Percentiles rank a stretch among this genome's conserved stretches.
Evolutionary conservation across 2,888 invertebrate species (phyloP).

Genomic region (Gasteruption jaculator): DNA sequence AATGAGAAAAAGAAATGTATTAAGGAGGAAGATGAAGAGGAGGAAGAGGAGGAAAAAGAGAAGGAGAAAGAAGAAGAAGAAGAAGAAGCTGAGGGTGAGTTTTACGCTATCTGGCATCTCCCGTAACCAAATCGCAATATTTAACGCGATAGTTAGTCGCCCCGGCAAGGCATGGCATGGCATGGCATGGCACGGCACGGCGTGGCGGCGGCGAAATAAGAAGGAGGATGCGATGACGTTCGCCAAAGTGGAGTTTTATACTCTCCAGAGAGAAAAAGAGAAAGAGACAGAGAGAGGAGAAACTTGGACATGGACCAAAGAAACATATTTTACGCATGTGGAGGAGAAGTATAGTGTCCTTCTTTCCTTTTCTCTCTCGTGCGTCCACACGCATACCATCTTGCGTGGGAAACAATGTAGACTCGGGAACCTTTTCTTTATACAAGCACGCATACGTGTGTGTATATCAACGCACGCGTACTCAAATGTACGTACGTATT

Average conservation of each 20-base stretch:
- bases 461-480: not conserved
- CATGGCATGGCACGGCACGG: no score
- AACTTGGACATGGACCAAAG: slow-evolving; percentile 33
- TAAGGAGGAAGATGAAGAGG: slow-evolving; percentile 14
- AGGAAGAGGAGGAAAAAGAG: slow-evolving; percentile 17
- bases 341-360: slow-evolving; percentile 24
- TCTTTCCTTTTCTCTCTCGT: slow-evolving; percentile 39
- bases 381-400: no score
- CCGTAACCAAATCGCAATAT: slow-evolving; percentile 43
- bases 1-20: slow-evolving; percentile 15
- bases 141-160: slow-evolving; percentile 40
- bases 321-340: slow-evolving; percentile 37
- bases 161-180: no score
- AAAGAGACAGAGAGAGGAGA: no score
- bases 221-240: no score
- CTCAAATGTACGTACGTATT: slow-evolving; percentile 4
- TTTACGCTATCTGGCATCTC: slow-evolving; percentile 38
- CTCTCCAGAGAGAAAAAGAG: no score
- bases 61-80: slow-evolving; percentile 4
- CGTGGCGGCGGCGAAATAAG: no score
- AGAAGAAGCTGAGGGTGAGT: slow-evolving; percentile 10
- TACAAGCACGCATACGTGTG: slow-evolving; percentile 22
- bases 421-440: slow-evolving; percentile 43
- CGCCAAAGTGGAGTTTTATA: no score
- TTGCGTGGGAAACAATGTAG: slow-evolving; percentile 49